phyloP scores from a whole-genome alignment of 2,888 invertebrate species.

The Sicus ferrugineus region DNA sequence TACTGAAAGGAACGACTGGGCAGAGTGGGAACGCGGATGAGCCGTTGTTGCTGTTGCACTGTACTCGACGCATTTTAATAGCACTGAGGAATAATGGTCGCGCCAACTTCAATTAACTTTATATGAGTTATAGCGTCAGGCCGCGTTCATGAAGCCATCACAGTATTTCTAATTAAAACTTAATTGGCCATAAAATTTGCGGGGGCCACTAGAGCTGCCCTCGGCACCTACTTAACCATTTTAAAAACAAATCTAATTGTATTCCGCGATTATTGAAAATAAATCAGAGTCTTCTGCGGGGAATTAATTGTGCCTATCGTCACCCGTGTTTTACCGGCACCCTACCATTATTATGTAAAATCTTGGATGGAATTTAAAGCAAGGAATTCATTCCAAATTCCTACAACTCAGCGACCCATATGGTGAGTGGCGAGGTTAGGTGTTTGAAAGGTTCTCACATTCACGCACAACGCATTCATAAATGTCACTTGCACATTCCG shows the following conservation, averaged over 20 bases:
- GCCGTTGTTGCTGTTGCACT: too few relatives aligned
- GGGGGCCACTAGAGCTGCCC: too few relatives aligned
- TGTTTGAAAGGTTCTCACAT: not conserved
- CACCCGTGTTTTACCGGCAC: too few relatives aligned
- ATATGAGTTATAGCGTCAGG: slow-evolving; percentile 10
- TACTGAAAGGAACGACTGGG: too few relatives aligned
- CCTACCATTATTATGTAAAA: not conserved
- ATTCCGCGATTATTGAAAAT: not conserved
- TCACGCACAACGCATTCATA: not conserved
- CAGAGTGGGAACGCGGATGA: too few relatives aligned
- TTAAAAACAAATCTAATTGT: not conserved
- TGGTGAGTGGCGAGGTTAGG: not conserved
- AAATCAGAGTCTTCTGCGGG: not conserved
- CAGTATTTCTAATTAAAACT: slow-evolving; percentile 28
- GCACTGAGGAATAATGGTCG: too few relatives aligned
- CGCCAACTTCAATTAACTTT: too few relatives aligned
- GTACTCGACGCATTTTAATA: too few relatives aligned
- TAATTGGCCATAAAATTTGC: slow-evolving; percentile 28
- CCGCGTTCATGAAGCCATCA: not conserved
- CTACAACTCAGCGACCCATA: slow-evolving; percentile 12
- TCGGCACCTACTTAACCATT: too few relatives aligned
- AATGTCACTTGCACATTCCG: slow-evolving; percentile 1
- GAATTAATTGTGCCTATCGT: too few relatives aligned
- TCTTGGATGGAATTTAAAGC: not conserved
- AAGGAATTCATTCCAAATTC: too few relatives aligned